Evolutionary conservation across 2,888 invertebrate species (phyloP).

Genomic region (Xestia sexstrigata): DNA sequence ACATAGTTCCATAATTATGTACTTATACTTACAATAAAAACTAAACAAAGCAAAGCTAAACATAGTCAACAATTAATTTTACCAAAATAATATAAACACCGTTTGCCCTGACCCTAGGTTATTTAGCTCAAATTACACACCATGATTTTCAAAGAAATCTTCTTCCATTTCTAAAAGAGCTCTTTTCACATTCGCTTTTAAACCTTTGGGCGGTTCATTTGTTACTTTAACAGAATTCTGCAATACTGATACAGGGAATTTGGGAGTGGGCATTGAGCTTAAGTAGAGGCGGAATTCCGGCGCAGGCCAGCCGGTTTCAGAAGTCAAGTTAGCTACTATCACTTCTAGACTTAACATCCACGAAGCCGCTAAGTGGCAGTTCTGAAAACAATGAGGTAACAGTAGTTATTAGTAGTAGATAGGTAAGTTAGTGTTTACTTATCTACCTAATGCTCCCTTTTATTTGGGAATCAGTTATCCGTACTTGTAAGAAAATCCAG

Average conservation of each 20-base stretch:
- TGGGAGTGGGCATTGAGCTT: constrained; percentile 96
- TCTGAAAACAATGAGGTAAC: constrained; percentile 88
- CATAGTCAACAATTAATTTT: too few relatives aligned
- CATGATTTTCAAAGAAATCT: constrained; percentile 95
- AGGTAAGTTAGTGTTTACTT: background rate
- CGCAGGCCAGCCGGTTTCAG: constrained; percentile 92
- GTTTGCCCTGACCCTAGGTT: too few relatives aligned
- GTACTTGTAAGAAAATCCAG: constrained; percentile 97
- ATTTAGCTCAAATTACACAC: constrained; percentile 78
- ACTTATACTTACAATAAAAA: too few relatives aligned
- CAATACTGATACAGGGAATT: constrained; percentile 97
- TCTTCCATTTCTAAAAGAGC: constrained; percentile 95
- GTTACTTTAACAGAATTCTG: constrained; percentile 98
- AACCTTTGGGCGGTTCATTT: constrained; percentile 98
- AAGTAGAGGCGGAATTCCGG: constrained; percentile 95
- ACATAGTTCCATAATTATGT: too few relatives aligned
- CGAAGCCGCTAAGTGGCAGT: constrained; percentile 97
- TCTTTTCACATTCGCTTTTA: constrained; percentile 96
- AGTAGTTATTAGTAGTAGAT: background rate
- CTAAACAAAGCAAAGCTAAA: too few relatives aligned
- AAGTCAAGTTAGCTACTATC: constrained; percentile 93
- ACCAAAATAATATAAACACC: too few relatives aligned
- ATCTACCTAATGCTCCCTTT: background rate
- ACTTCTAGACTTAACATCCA: constrained; percentile 97
- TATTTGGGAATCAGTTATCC: constrained; percentile 36